Evolutionary conservation across 2,888 invertebrate genomes (phyloP), one percentile per base, ranked within the genome.

Genomic region (Scaptomyza parva): DNA sequence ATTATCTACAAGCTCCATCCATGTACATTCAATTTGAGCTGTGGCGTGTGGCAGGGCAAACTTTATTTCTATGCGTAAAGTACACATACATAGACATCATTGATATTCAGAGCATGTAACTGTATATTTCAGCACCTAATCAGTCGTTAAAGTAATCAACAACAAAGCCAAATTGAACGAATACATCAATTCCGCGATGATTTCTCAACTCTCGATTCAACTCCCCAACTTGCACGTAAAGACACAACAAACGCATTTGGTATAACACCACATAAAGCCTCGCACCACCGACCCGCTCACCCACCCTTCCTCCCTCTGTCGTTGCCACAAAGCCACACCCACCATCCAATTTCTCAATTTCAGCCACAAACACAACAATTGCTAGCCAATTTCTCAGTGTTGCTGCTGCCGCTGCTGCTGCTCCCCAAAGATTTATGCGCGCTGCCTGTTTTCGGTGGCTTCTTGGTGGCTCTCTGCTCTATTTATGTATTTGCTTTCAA

Each of bases 401-500:
- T 62, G 45, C n/a, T n/a, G n/a, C n/a, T n/a, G n/a, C n/a, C n/a
- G n/a, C n/a, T n/a, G n/a, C n/a, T n/a, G n/a, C n/a, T 62, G 71
- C 81, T 78, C 85, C 66, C 81, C 67, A 68, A 68, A 78, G 87
- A 82, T 84, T 86, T 86, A 78, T 86, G 78, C 69, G 78, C 69
- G 72, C 63, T 63, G 76, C 53, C 52, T 72, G 68, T 40, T 64
- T 60, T 58, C 47, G 52, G 30, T 71, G 62, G 71, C 79, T 86
- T 69, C 71, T 58, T 43, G 63, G 55, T 45, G 61, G 51, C 62
- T 53, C 62, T 53, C 44, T 77, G 87, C 81, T 77, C 83, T 82
- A 80, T 80, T 85, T 84, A 82, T 86, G 87, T 87, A 85, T 83
- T 85, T 87, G 88, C 86, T 83, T 85, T 86, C 82, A 87, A 82